These are phyloP conservation scores for Acanthopagrus latus DNA, from an alignment of 2,797 vertebrate species.

Conservation along the genomic window DNA sequence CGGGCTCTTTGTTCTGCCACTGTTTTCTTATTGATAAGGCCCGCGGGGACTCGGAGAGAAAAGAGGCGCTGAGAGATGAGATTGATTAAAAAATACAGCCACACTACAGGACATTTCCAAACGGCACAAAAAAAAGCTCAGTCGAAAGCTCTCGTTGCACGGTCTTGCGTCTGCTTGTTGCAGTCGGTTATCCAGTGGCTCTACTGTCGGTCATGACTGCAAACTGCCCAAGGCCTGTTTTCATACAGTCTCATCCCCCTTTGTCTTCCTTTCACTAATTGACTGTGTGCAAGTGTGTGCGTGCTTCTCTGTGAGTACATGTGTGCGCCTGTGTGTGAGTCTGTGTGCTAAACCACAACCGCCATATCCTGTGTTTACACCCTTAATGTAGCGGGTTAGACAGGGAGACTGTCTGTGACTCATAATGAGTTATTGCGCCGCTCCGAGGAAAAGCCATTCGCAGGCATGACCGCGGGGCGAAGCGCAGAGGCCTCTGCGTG, in stretches of 20 bases:
- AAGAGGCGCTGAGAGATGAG: background rate
- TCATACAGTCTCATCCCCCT: conserved; percentile 50
- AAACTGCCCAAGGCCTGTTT: conserved; percentile 63
- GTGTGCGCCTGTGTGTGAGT: background rate
- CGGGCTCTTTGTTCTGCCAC: conserved; percentile 48
- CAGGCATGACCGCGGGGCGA: conserved; percentile 61
- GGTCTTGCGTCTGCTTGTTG: conserved; percentile 28
- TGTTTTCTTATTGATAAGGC: conserved; percentile 69
- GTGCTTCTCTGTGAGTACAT: background rate
- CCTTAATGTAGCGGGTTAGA: conserved; percentile 56
- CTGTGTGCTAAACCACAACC: conserved; percentile 39
- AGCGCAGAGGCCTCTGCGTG: conserved; percentile 54
- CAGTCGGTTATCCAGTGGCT: conserved; percentile 27
- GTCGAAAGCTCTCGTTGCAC: conserved; percentile 1
- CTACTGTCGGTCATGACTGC: conserved; percentile 51
- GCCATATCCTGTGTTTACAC: conserved; percentile 74
- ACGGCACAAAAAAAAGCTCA: background rate
- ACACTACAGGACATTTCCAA: conserved; percentile 1
- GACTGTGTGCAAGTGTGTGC: conserved; percentile 31
- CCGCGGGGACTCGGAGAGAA: background rate
- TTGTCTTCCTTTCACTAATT: conserved; percentile 59
- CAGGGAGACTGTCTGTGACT: conserved; percentile 69
- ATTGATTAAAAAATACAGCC: conserved; percentile 14
- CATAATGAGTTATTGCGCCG: conserved; percentile 73
- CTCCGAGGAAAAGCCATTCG: conserved; percentile 34